Evolutionary conservation across 1,140 invertebrate species (phyloP).

Genomic region (Choristoneura fumiferana): DNA sequence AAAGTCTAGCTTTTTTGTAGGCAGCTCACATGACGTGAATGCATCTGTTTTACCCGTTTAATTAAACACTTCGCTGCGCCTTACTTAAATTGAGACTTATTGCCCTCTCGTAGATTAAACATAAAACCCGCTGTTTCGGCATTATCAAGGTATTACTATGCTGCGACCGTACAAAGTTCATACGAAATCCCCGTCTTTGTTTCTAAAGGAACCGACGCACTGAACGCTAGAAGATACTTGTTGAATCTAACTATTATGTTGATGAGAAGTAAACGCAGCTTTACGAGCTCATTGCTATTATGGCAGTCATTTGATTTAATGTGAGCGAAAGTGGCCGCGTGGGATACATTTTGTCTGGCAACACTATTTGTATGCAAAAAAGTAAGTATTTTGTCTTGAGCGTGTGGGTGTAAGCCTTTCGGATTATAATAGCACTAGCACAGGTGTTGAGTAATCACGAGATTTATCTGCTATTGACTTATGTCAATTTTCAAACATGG

Average conservation of each 20-base stretch:
- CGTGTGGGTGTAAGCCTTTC: background rate
- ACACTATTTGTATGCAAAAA: constrained; percentile 17
- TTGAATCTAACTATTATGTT: background rate
- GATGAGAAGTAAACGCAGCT: background rate
- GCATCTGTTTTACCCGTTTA: too few relatives aligned
- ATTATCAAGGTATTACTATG: constrained; percentile 18
- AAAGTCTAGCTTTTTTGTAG: too few relatives aligned
- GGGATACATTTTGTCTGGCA: constrained; percentile 4
- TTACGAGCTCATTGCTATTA: constrained; percentile 3
- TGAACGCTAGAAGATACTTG: constrained; percentile 5
- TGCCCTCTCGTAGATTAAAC: constrained; percentile 7
- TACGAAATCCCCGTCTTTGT: background rate
- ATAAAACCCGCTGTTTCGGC: constrained; percentile 17
- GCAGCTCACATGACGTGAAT: too few relatives aligned
- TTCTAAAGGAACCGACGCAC: constrained; percentile 9
- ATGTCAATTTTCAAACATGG: background rate
- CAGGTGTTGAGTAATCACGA: constrained; percentile 3
- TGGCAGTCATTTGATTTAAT: constrained; percentile 16
- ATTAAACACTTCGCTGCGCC: too few relatives aligned
- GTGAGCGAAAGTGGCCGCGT: constrained; percentile 10
- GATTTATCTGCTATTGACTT: background rate
- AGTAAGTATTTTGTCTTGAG: background rate
- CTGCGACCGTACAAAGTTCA: constrained; percentile 10
- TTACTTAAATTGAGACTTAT: background rate
- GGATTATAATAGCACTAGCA: background rate